Conservation (phyloP, 2,797 vertebrate species). For the Esox lucius region DNA sequence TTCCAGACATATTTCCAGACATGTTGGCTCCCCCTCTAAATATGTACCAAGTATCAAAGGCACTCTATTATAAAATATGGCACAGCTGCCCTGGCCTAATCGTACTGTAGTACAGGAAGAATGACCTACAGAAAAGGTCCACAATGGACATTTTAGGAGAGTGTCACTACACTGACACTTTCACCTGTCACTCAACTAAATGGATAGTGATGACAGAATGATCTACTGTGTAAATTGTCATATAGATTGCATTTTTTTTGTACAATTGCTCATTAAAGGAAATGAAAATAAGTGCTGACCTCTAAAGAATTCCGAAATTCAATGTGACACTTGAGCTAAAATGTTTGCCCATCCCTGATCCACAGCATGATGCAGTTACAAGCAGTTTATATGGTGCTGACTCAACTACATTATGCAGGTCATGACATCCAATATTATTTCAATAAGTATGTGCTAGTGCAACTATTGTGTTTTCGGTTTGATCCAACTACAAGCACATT, state of each 20-base stretch:
- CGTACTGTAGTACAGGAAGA: not conserved
- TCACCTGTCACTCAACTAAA: not conserved
- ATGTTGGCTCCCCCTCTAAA: not conserved
- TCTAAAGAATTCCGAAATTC: too few species aligned
- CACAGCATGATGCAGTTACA: not conserved
- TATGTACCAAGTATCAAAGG: not conserved
- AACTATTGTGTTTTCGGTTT: not conserved
- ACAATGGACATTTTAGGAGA: not conserved
- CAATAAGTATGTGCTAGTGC: not conserved
- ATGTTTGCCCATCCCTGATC: too few species aligned
- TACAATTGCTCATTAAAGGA: too few species aligned
- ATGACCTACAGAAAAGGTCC: not conserved
- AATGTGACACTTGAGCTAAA: too few species aligned
- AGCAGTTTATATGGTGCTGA: not conserved
- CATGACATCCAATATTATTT: too few species aligned
- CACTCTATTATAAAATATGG: not conserved
- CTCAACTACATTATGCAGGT: not conserved
- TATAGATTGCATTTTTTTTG: too few species aligned
- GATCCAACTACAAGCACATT: slow-evolving; percentile 7
- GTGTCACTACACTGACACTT: not conserved
- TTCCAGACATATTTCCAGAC: not conserved
- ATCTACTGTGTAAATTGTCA: not conserved
- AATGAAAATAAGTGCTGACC: too few species aligned
- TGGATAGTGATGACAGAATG: not conserved
- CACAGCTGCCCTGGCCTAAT: not conserved